These are phyloP conservation scores for Drosophila prostipennis DNA, from an alignment of 2,888 invertebrate species.

Conservation along the genomic window DNA sequence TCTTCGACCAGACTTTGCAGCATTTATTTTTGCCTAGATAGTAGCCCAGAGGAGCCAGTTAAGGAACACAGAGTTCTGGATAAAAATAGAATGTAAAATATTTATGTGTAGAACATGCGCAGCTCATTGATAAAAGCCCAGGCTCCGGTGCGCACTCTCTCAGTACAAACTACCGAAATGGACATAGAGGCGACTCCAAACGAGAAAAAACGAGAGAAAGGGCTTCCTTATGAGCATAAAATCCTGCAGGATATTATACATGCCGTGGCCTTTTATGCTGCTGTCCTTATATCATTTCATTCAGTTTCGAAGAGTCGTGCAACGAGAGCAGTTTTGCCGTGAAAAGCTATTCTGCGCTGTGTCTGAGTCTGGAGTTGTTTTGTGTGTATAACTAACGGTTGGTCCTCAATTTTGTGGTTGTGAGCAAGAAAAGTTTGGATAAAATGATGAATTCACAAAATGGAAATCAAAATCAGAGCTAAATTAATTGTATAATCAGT, in stretches of 20 bases:
- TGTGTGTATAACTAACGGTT: slow-evolving; percentile 77
- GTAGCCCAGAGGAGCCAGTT: slow-evolving; percentile 2
- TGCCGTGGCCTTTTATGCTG: slow-evolving; percentile 64
- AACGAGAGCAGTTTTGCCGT: slow-evolving; percentile 73
- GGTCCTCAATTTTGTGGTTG: slow-evolving; percentile 46
- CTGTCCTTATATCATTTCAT: slow-evolving; percentile 57
- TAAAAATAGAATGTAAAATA: slow-evolving; percentile 60
- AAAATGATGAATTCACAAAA: not conserved
- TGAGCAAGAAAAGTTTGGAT: not conserved
- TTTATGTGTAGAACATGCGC: slow-evolving; percentile 75
- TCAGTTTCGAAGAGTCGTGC: slow-evolving; percentile 75
- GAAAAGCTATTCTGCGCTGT: slow-evolving; percentile 19
- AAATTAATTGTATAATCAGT: not conserved
- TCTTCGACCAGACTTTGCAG: not conserved
- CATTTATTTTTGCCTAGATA: slow-evolving; percentile 10
- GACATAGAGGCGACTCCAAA: not conserved
- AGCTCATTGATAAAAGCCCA: slow-evolving; percentile 60
- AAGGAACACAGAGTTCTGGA: slow-evolving; percentile 22
- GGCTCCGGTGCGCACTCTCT: slow-evolving; percentile 51
- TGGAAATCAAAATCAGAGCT: not conserved
- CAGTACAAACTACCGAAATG: slow-evolving; percentile 9
- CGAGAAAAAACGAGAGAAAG: slow-evolving; percentile 17
- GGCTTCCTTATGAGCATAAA: slow-evolving; percentile 52
- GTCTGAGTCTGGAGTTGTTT: slow-evolving; percentile 48
- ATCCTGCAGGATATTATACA: slow-evolving; percentile 69